Evolutionary conservation across 2,113 vertebrate genomes (phyloP), one percentile per base, ranked within the genome.

Genomic region (Bujurquina vittata): DNA sequence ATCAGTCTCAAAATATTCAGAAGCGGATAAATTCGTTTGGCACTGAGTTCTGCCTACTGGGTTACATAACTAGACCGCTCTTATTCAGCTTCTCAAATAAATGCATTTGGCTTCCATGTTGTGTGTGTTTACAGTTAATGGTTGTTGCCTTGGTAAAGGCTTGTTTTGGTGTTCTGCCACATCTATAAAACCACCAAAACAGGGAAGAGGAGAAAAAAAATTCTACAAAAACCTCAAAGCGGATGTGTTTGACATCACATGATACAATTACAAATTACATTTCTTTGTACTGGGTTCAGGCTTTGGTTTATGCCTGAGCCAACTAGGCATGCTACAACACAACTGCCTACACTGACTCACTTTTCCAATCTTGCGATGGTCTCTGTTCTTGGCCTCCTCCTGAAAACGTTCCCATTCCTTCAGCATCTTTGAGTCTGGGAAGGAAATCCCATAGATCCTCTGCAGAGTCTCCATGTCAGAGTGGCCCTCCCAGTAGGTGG

Each of bases 371-470:
- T 98, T 99, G 87, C 98, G 96, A 78, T 99, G 98, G 94, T 99
- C 98, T 95, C 98, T 92, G 88, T 94, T 98, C 91, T 96, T 98
- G 79, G 98, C 98, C 83, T 99, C 98, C 80, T 99, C 98, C 91
- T 99, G 98, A 88, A 99, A 97, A n/a, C 96, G 97, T 63, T 99
- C 98, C 98, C 98, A 99, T 74, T 99, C 98, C 91, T 99, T 99
- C 85, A 99, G 88, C 97, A 99, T 97, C 94, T 99, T 99, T 23
- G 95, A 88, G 93, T 99, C 98, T 5, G 98, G 98, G 90, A 99
- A 99, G 22, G 98, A 99, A 93, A 99, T 99, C 65, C 98, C 98
- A 0, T 99, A 99, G 90, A 99, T 95, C 77, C 98, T 96, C 94
- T 99, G 98, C 0, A 99, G 96, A 2, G 97, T 97, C 89, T 99